Percentiles rank a stretch among this genome's conserved stretches.
Conservation (phyloP, 1,140 invertebrate species). For the Drosophila littoralis region DNA sequence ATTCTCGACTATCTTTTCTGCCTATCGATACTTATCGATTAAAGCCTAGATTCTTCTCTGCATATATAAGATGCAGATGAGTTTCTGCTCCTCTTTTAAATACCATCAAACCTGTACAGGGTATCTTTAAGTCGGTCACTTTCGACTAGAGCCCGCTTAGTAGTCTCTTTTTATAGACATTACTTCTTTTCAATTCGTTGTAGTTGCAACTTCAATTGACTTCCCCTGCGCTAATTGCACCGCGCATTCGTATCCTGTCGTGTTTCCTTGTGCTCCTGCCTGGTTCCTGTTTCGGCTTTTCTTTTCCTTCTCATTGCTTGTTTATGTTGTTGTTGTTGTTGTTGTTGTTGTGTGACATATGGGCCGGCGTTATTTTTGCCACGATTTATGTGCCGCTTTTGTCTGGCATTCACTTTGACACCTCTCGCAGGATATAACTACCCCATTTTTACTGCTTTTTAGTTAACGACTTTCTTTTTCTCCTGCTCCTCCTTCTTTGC, state of each 20-base stretch:
- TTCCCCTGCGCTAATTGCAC: slow-evolving; percentile 69
- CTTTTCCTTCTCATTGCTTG: slow-evolving; percentile 8
- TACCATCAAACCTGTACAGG: neutral
- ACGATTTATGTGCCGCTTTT: slow-evolving; percentile 69
- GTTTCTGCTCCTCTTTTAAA: no score
- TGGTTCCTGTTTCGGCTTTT: slow-evolving; percentile 29
- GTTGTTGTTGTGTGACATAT: slow-evolving; percentile 57
- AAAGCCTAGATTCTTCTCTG: no score
- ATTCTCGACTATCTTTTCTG: no score
- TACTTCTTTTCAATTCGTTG: slow-evolving; percentile 34
- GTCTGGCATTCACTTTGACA: slow-evolving; percentile 60
- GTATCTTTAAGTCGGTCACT: neutral
- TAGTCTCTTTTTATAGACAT: slow-evolving; percentile 21
- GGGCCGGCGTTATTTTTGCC: slow-evolving; percentile 73
- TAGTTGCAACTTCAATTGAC: slow-evolving; percentile 71
- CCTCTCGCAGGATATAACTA: slow-evolving; percentile 49
- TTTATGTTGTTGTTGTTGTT: neutral
- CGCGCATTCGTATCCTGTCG: slow-evolving; percentile 57
- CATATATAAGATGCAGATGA: no score
- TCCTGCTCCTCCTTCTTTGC: slow-evolving; percentile 35
- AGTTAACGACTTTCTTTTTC: slow-evolving; percentile 67
- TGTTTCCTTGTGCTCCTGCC: slow-evolving; percentile 46
- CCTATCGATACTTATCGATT: no score
- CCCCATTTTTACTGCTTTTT: slow-evolving; percentile 63
- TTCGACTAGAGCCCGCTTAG: neutral